Percentiles rank a stretch among this genome's conserved stretches.
Conservation (phyloP, 2,113 vertebrate genomes). For the Prochilodus magdalenae region DNA sequence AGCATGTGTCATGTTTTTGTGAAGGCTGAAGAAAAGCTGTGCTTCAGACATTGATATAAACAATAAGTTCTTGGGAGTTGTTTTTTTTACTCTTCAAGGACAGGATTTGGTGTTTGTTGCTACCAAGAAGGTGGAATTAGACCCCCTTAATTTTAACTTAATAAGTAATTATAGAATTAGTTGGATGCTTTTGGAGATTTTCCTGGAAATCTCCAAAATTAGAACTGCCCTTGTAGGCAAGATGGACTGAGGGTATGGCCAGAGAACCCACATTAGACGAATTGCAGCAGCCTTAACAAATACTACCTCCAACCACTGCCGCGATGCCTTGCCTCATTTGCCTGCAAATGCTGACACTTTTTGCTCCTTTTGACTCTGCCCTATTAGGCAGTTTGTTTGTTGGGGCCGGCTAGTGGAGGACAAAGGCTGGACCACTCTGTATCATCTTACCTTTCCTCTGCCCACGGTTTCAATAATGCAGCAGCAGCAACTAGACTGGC, state of each 20-base stretch:
- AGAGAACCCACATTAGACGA: not conserved
- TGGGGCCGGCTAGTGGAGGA: not conserved
- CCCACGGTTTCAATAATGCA: slow-evolving; percentile 71
- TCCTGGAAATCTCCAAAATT: not conserved
- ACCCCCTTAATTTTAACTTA: not conserved
- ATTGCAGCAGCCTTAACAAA: not conserved
- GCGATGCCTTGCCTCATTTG: not conserved
- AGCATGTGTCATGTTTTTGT: slow-evolving; percentile 40
- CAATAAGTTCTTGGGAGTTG: not conserved
- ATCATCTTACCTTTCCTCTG: slow-evolving; percentile 49
- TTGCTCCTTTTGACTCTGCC: slow-evolving; percentile 23
- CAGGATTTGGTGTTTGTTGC: not conserved
- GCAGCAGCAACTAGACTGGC: slow-evolving; percentile 9
- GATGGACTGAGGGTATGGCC: not conserved
- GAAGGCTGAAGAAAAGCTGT: not conserved
- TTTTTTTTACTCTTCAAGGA: not conserved
- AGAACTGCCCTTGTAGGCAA: not conserved
- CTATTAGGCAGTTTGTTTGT: slow-evolving; percentile 26
- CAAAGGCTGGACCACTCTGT: not conserved
- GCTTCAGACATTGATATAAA: not conserved
- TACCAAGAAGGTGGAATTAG: not conserved
- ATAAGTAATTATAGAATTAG: not conserved
- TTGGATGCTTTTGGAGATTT: not conserved
- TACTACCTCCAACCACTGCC: not conserved
- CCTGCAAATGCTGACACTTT: not conserved